These are phyloP conservation scores for Epinephelus cyanopodus DNA, from an alignment of 2,113 vertebrate species.

Conservation along the genomic window DNA sequence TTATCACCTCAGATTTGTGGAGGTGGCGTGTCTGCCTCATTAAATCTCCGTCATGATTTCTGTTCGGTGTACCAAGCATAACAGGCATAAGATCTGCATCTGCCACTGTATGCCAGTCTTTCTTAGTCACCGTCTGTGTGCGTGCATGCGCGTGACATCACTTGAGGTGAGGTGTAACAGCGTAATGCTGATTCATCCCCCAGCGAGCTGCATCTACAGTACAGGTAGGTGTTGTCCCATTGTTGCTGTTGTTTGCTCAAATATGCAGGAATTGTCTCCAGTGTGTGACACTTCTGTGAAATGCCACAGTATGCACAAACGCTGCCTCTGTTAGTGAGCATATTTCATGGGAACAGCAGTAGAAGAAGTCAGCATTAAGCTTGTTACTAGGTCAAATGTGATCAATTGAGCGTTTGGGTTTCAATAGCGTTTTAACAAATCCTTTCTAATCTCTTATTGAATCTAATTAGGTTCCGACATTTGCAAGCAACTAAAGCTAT, in stretches of 20 bases:
- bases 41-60: neutral
- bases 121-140: neutral
- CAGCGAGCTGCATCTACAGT: no score
- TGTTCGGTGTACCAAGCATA: neutral
- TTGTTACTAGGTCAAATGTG: neutral
- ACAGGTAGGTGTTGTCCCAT: neutral
- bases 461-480: neutral
- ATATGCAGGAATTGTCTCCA: neutral
- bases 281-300: neutral
- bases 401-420: neutral
- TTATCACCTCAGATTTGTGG: neutral
- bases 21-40: neutral
- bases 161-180: neutral
- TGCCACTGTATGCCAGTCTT: neutral
- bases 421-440: neutral
- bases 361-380: neutral
- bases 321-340: neutral
- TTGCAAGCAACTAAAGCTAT: neutral
- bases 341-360: neutral
- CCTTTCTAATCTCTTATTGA: neutral
- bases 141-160: neutral
- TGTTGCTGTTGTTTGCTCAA: constrained; percentile 10
- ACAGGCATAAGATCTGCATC: neutral
- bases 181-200: neutral
- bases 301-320: neutral